phyloP scores from a whole-genome alignment of 1,140 invertebrate species.

The Lucilia sericata region DNA sequence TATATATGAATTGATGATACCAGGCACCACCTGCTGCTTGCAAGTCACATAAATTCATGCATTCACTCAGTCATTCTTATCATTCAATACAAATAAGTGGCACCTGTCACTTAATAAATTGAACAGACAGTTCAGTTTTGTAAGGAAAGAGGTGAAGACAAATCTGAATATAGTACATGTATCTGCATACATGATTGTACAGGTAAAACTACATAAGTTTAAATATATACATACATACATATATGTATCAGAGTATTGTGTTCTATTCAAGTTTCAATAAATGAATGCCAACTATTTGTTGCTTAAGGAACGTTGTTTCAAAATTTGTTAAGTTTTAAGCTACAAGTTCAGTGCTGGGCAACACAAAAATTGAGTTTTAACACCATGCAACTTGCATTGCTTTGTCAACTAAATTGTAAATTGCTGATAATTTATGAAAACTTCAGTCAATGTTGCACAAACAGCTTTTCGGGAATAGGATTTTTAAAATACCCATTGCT shows the following conservation, averaged over 20 bases:
- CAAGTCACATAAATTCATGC: constrained; percentile 32
- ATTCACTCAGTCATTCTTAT: constrained; percentile 18
- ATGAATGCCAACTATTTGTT: constrained; percentile 29
- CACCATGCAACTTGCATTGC: no score
- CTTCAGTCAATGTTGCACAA: no score
- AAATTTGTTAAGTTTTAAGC: constrained; percentile 31
- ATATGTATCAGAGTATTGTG: not conserved
- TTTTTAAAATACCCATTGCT: no score
- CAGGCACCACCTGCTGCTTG: constrained; percentile 30
- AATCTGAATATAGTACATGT: not conserved
- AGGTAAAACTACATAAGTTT: no score
- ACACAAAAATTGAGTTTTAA: no score
- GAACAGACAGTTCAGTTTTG: not conserved
- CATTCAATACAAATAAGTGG: constrained; percentile 37
- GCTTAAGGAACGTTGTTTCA: constrained; percentile 21
- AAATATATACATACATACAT: not conserved
- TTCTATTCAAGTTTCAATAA: not conserved
- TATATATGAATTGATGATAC: not conserved
- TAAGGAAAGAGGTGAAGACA: not conserved
- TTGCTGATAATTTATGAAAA: no score
- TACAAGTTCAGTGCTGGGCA: not conserved
- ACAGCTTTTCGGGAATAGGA: no score
- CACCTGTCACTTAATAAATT: constrained; percentile 38
- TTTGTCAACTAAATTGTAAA: no score
- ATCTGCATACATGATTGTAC: not conserved